A percentile compares a stretch with the other conserved stretches of the same genome.
These are phyloP conservation scores for Nesidiocoris tenuis DNA, from an alignment of 2,888 invertebrate species.

Conservation along the genomic window DNA sequence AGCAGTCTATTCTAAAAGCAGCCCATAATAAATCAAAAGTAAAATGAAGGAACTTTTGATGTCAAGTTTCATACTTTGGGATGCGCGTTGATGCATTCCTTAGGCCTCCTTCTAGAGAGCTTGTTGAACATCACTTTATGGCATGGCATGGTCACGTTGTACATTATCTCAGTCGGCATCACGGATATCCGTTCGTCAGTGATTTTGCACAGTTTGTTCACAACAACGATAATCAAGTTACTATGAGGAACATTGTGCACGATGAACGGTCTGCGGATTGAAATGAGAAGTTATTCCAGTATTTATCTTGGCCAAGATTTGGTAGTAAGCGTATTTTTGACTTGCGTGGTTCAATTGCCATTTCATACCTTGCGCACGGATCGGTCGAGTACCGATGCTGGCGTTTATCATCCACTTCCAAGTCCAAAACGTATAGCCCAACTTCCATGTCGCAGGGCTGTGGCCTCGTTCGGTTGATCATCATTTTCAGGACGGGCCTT, in stretches of 20 bases:
- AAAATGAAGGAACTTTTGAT: no score
- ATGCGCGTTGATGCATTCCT: conserved; percentile 74
- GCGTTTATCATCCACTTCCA: conserved; percentile 50
- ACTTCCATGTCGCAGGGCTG: conserved; percentile 81
- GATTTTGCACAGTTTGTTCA: conserved; percentile 60
- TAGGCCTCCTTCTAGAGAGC: conserved; percentile 67
- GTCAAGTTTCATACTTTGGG: conserved; percentile 68
- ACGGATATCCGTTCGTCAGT: conserved; percentile 43
- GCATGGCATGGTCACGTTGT: conserved; percentile 53
- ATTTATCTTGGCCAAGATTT: no score
- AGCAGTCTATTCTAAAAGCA: no score
- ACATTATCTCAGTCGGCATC: conserved; percentile 47
- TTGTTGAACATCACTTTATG: conserved; percentile 60
- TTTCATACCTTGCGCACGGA: conserved; percentile 28
- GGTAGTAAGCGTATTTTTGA: no score
- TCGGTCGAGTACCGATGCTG: conserved; percentile 25
- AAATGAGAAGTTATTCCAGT: no score
- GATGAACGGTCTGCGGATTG: conserved; percentile 67
- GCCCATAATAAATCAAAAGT: no score
- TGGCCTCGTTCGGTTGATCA: conserved; percentile 75
- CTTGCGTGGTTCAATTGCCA: no score
- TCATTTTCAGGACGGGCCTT: conserved; percentile 61
- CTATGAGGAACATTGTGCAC: conserved; percentile 73
- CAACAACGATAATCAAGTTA: conserved; percentile 75
- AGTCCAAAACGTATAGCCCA: conserved; percentile 56